Evolutionary conservation across 1,140 invertebrate species (phyloP).

Genomic region (Caenorhabditis inopinata): DNA sequence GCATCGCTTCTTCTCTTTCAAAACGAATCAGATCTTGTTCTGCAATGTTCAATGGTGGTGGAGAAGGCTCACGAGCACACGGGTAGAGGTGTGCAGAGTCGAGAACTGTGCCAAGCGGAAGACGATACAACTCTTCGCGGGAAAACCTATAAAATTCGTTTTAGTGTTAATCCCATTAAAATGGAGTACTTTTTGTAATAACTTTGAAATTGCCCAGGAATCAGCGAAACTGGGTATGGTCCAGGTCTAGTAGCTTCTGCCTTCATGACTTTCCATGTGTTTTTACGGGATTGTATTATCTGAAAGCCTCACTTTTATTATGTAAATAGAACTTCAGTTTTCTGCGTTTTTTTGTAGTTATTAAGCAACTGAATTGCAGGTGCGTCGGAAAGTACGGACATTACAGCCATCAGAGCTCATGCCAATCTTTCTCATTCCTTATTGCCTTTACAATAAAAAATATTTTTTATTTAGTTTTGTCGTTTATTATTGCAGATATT

Average conservation of each 20-base stretch:
- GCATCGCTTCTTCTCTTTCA: constrained; percentile 5
- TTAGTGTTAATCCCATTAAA: no score
- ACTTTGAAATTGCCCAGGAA: constrained; percentile 34
- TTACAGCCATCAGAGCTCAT: no score
- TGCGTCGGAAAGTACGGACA: no score
- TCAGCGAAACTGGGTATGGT: constrained; percentile 33
- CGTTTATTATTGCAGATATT: no score
- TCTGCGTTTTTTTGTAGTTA: no score
- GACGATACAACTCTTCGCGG: constrained; percentile 32
- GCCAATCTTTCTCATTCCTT: no score
- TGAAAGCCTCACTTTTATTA: no score
- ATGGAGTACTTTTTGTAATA: constrained; percentile 43
- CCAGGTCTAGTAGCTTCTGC: not conserved
- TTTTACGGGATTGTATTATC: constrained; percentile 39
- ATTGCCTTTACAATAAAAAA: no score
- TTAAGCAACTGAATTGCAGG: no score
- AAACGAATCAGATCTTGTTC: not conserved
- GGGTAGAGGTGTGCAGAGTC: constrained; percentile 13
- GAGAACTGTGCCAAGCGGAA: constrained; percentile 37
- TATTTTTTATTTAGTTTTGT: no score
- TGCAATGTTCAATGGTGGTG: constrained; percentile 35
- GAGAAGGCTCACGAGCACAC: not conserved
- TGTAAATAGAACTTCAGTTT: no score
- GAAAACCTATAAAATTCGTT: no score
- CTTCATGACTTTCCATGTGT: constrained; percentile 24